Base-by-base conservation (phyloP, 1,140 invertebrate genomes). In the Monomorium pharaonis region DNA sequence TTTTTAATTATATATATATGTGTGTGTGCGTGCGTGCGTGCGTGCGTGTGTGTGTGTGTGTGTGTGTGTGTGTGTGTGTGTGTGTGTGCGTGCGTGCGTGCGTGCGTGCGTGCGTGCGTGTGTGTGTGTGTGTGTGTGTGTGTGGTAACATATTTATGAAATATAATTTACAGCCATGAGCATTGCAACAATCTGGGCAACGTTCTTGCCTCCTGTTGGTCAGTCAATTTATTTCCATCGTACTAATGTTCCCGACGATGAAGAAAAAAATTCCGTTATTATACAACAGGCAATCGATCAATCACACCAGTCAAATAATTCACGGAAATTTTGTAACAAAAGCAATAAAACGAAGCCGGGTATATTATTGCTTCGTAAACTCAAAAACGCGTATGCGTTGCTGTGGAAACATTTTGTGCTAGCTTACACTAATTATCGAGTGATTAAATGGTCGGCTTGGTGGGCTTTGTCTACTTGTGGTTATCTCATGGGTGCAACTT, bases 361-460 rank as follows among this genome's bases (percentile, higher is more conserved):
- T 9, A 10, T 14, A 16, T n/a, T n/a, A n/a, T 2, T 74, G 33
- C 3, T 90, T 7, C 7, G 16, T 6, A 94, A 94, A 87, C 3
- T 94, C 0, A 91, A 90, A 88, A 63, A 67, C 30, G 94, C 94
- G 0, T 95, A 93, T 67, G 24, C 77, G 30, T 92, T 96, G 51
- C 93, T 98, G 63, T 97, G 96, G 96, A 92, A 95, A 18, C 98
- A 99, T 94, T 96, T 98, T 62, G 94, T 96, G 60, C 92, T 95
- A 49, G 97, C 98, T 33, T 99, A 98, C 93, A 96, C 96, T 0
- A 96, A 98, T 92, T 90, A 92, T 1, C 96, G 96, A 69, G 96
- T 98, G 6, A 42, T 98, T 0, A 98, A 98, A 91, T 99, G 98
- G 98, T 98, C 97, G 1, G 92, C 98, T 18, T 98, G 98, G 97